phyloP scores from a whole-genome alignment of 2,888 invertebrate species.

The Dryadula phaetusa region DNA sequence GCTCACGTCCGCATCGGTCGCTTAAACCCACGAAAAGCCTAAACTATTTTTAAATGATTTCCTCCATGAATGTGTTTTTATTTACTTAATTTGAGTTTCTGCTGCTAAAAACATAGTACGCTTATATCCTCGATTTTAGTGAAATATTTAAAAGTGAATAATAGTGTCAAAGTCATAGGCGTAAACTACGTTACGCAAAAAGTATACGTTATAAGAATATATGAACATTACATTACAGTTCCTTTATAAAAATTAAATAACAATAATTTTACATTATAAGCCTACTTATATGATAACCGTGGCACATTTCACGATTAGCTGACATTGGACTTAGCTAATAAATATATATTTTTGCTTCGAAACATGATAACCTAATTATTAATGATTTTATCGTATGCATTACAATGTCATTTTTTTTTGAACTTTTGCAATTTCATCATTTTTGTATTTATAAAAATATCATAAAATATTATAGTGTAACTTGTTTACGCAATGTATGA shows the following conservation, averaged over 20 bases:
- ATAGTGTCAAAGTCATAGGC: too few species aligned
- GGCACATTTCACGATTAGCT: conserved; percentile 15
- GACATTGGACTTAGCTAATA: conserved; percentile 31
- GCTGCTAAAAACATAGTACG: too few species aligned
- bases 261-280: neutral
- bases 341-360: neutral
- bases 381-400: neutral
- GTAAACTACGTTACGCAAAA: too few species aligned
- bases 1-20: neutral
- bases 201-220: too few species aligned
- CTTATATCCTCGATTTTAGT: too few species aligned
- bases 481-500: too few species aligned
- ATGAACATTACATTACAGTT: too few species aligned
- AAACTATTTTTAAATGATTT: neutral
- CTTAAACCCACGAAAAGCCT: neutral
- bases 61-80: neutral
- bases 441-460: too few species aligned
- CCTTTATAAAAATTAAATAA: neutral
- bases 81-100: too few species aligned
- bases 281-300: conserved; percentile 31
- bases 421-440: too few species aligned
- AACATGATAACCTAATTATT: conserved; percentile 10
- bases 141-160: too few species aligned
- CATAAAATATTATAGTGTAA: neutral
- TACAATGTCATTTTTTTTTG: too few species aligned